Evolutionary conservation across 2,113 vertebrate genomes (phyloP).

Genomic region (Prochilodus magdalenae): DNA sequence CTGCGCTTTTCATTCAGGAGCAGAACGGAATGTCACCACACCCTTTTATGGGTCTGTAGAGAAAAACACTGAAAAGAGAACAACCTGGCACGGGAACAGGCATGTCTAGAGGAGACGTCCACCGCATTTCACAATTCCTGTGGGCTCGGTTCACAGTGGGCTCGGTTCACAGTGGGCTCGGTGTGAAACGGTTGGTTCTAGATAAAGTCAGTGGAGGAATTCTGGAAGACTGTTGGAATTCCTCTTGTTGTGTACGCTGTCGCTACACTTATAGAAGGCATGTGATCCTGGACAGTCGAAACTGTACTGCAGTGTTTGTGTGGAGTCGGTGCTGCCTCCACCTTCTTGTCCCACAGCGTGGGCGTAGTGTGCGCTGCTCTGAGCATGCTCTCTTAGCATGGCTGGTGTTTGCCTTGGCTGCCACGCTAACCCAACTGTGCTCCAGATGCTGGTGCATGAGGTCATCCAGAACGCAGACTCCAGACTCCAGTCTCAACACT

Average conservation of each 20-base stretch:
- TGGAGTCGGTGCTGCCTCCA: not conserved
- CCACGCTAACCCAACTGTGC: slow-evolving; percentile 25
- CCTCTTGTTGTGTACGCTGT: too few relatives aligned
- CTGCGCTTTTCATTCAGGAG: not conserved
- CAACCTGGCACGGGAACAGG: not conserved
- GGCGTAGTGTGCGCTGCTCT: not conserved
- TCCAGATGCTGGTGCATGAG: slow-evolving; percentile 44
- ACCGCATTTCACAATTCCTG: too few relatives aligned
- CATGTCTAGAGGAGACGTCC: too few relatives aligned
- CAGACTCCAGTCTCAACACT: slow-evolving; percentile 25
- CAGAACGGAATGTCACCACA: slow-evolving; percentile 32
- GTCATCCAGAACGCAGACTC: slow-evolving; percentile 39
- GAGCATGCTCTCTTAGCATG: not conserved
- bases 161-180: too few relatives aligned
- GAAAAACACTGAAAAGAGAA: not conserved
- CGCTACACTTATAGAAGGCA: too few relatives aligned
- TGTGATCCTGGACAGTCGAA: too few relatives aligned
- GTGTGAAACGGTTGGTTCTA: too few relatives aligned
- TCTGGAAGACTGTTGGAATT: too few relatives aligned
- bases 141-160: too few relatives aligned
- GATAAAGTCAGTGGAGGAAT: too few relatives aligned
- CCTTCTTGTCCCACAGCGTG: not conserved
- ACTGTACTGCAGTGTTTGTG: not conserved
- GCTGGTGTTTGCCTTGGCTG: slow-evolving; percentile 50
- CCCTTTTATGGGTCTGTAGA: slow-evolving; percentile 11